phyloP scores from a whole-genome alignment of 2,797 vertebrate genomes.

The Tapera naevia region DNA sequence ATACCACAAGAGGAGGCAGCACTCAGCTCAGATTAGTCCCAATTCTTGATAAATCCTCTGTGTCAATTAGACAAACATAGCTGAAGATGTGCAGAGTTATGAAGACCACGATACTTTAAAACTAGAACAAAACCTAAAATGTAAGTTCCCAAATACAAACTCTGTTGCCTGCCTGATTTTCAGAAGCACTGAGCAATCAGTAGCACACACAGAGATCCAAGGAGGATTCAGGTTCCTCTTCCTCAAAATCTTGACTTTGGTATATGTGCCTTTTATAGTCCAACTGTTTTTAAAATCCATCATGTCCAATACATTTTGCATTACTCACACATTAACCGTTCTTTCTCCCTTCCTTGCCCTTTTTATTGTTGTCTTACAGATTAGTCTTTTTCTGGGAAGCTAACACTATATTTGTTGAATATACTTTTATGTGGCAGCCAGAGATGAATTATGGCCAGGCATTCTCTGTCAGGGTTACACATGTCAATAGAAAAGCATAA shows the following conservation, averaged over 20 bases:
- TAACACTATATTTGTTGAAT: background rate
- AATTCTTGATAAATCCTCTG: background rate
- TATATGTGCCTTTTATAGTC: background rate
- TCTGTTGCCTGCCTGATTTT: background rate
- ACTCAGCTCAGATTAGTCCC: background rate
- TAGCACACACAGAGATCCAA: background rate
- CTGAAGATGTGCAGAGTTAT: background rate
- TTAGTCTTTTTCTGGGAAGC: conserved; percentile 15
- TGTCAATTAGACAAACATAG: background rate
- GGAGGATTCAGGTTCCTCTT: background rate
- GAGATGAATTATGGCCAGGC: conserved; percentile 9
- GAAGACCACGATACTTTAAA: background rate
- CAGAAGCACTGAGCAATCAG: background rate
- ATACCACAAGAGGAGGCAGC: background rate
- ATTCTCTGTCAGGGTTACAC: background rate
- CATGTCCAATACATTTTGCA: background rate
- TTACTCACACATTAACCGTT: background rate
- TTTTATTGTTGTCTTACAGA: conserved; percentile 20
- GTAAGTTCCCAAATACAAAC: background rate
- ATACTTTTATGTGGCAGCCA: background rate
- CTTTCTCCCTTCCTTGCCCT: background rate
- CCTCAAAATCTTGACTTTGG: background rate
- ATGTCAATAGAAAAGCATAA: background rate
- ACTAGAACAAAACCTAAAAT: background rate
- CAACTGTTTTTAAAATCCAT: background rate